Evolutionary conservation across 2,113 vertebrate genomes (phyloP).

Genomic region (Heterotilapia buettikoferi): DNA sequence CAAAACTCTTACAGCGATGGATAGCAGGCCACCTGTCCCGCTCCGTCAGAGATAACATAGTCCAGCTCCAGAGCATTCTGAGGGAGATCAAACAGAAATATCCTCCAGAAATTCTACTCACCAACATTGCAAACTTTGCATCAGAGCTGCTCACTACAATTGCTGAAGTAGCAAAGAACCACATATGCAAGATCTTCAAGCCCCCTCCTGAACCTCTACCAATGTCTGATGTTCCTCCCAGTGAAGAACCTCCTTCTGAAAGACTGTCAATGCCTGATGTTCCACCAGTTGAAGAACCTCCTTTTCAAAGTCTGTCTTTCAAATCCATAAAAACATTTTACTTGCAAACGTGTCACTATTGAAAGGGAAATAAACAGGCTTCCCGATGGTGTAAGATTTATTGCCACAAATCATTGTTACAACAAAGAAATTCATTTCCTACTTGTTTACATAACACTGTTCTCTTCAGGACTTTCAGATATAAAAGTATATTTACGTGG

Average conservation of each 20-base stretch:
- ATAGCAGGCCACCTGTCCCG: neutral
- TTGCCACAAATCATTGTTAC: neutral
- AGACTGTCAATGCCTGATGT: neutral
- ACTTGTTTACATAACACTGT: neutral
- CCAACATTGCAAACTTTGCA: neutral
- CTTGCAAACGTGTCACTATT: fast-evolving
- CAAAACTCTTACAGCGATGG: neutral
- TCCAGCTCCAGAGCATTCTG: neutral
- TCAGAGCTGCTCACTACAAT: neutral
- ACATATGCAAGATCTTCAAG: neutral
- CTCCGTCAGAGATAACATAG: neutral
- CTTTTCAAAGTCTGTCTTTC: neutral
- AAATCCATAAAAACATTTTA: neutral
- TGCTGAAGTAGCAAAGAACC: neutral
- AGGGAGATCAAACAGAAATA: neutral
- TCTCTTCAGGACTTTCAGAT: neutral
- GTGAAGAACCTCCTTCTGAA: neutral
- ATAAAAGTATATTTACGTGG: neutral
- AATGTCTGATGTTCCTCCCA: neutral
- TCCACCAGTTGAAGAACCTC: neutral
- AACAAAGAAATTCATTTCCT: neutral
- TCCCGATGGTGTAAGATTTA: neutral
- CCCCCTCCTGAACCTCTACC: neutral
- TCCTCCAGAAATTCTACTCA: neutral
- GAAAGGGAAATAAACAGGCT: neutral